These are phyloP conservation scores for Lepidurus packardi DNA, from an alignment of 1,140 invertebrate genomes.

Conservation along the genomic window DNA sequence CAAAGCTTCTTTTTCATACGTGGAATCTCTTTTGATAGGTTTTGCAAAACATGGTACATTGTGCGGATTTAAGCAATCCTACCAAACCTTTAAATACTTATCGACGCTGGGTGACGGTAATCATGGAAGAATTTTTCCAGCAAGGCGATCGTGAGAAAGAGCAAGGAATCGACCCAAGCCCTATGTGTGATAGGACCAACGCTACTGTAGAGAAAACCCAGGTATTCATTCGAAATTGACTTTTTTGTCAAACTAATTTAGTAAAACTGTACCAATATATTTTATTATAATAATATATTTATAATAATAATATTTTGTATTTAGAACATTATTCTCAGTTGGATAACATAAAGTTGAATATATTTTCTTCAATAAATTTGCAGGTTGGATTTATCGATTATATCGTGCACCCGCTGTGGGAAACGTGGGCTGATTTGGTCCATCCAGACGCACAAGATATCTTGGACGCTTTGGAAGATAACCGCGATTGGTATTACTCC, in stretches of 20 bases:
- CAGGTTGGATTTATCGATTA: slow-evolving; percentile 99
- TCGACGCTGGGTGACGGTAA: slow-evolving; percentile 80
- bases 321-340: too few relatives aligned
- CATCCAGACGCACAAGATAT: slow-evolving; percentile 98
- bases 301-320: too few relatives aligned
- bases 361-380: slow-evolving; percentile 31
- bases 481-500: slow-evolving; percentile 94
- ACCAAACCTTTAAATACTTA: slow-evolving; percentile 95
- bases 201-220: slow-evolving; percentile 97
- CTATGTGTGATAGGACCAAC: slow-evolving; percentile 94
- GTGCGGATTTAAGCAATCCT: slow-evolving; percentile 96
- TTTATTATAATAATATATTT: not conserved
- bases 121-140: slow-evolving; percentile 97
- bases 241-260: too few relatives aligned
- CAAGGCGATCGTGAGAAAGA: slow-evolving; percentile 91
- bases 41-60: slow-evolving; percentile 97
- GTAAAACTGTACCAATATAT: not conserved
- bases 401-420: slow-evolving; percentile 98
- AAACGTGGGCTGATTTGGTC: slow-evolving; percentile 98
- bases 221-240: slow-evolving; percentile 44
- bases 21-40: slow-evolving; percentile 57
- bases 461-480: slow-evolving; percentile 94
- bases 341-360: not conserved
- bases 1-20: slow-evolving; percentile 16
- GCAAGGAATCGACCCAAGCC: slow-evolving; percentile 88